Percentiles rank a stretch among this genome's conserved stretches.
These are phyloP conservation scores for Dryobotodes eremita DNA, from an alignment of 2,888 invertebrate species.

Conservation along the genomic window DNA sequence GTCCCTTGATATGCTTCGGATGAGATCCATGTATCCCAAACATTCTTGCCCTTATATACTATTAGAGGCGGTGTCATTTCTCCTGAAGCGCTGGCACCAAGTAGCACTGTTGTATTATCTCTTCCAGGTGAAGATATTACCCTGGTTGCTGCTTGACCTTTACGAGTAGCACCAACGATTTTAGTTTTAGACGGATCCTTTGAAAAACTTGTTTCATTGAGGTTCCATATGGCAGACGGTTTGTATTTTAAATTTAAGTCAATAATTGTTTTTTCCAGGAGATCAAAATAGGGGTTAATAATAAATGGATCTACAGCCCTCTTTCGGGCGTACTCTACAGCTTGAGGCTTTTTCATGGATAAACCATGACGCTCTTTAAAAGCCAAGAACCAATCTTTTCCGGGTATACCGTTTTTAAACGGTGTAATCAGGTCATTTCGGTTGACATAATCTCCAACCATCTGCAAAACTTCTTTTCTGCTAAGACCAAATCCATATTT, in stretches of 20 bases:
- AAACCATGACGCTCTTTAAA: conserved; percentile 19
- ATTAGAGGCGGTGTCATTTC: conserved; percentile 41
- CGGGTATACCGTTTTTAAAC: conserved; percentile 33
- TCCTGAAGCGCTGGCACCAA: conserved; percentile 44
- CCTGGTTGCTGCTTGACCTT: conserved; percentile 30
- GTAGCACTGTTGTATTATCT: conserved; percentile 52
- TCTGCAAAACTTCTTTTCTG: conserved; percentile 10
- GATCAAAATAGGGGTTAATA: neutral
- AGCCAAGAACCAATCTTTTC: conserved; percentile 26
- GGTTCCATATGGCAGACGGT: conserved; percentile 18
- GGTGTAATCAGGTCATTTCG: conserved; percentile 1
- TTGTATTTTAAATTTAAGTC: conserved; percentile 10
- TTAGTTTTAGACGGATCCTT: conserved; percentile 4
- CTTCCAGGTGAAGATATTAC: conserved; percentile 40
- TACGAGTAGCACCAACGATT: neutral
- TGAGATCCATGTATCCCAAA: no score
- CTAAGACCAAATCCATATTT: conserved; percentile 26
- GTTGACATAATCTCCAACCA: conserved; percentile 23
- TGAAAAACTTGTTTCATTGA: conserved; percentile 20
- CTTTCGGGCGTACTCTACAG: conserved; percentile 30
- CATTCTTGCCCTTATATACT: no score
- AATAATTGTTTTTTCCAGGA: conserved; percentile 9
- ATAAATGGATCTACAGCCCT: conserved; percentile 16
- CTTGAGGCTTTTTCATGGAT: conserved; percentile 31
- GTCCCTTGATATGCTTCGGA: no score